Evolutionary conservation across 2,113 vertebrate species (phyloP), one percentile per base, ranked within the genome.

Genomic region (Lagopus leucura): DNA sequence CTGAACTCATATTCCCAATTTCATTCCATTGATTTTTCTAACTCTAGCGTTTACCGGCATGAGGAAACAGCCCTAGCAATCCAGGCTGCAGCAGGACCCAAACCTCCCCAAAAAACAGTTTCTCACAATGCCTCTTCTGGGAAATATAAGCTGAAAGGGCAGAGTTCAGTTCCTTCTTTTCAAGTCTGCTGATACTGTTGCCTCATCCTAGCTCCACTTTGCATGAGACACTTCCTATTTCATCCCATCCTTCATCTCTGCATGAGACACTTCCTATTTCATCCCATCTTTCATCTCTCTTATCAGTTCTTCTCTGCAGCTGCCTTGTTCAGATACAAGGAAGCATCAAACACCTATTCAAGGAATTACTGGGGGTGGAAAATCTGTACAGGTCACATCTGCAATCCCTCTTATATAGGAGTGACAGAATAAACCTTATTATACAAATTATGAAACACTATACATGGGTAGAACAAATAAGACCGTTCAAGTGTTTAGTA

Each of bases 31-130:
- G 50, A 4, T 28, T 85, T 78, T 77, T 75, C 22, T 11, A 89
- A 66, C 14, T 28, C 6, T 28, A 82, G 36, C 24, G 38, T 77
- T 65, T 32, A 74, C 7, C 9, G 17, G 8, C 2, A 4, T 11
- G 42, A 47, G 22, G 32, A 58, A 58, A 88, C 73, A 76, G 36
- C 7, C 36, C 43, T 11, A 24, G 34, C 15, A 55, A 64, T 6
- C 5, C 25, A 69, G 11, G 5, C 40, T 3, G 4, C 1, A 76
- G 14, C 4, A 1, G 2, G 7, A 93, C 82, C 2, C 8, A 70
- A 40, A 11, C 4, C 52, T 11, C 27, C 63, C 27, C 66, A 6
- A 27, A 75, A 9, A 36, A 4, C 5, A 77, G 30, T 19, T 34
- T 7, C 43, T 47, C 13, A 12, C 77, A 70, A 18, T n/a, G 3